Base-by-base conservation (phyloP, 1,140 invertebrate genomes). In the Calycopis cecrops region DNA sequence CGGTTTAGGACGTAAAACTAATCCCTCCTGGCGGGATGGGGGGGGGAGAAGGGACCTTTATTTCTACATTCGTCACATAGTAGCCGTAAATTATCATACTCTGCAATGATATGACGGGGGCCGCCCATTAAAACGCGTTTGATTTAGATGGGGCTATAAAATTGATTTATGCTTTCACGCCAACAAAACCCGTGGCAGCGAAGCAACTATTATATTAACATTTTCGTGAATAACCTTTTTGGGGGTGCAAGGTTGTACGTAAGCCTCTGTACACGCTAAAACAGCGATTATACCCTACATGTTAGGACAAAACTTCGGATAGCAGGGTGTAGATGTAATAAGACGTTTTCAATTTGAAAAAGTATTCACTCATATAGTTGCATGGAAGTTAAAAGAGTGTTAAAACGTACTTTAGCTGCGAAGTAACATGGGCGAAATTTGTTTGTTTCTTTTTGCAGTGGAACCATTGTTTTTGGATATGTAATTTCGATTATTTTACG, bases 111-210 rank as follows among this genome's bases (percentile, higher is more conserved):
- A 87, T 88, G 87, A 88, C 87, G 87, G 67, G 85, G 84, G 83
- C 75, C 85, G 76, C 81, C 87, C 87, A 88, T 88, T 88, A 88
- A 88, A 88, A 88, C 82, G 75, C 84, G 83, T 87, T 88, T 88
- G 87, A 88, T 88, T 88, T 88, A 88, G 87, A 88, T 87, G 82
- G 79, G 84, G 77, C 87, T 81, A 88, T 88, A 88, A 88, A 88
- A 88, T 87, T 88, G 85, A 88, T 88, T 88, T 88, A 88, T 88
- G 79, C 69, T 62, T 83, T 87, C 80, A 84, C 82, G 81, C 81
- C 77, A 85, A 87, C 84, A 84, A 87, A 86, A 83, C 79, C 81
- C 79, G 77, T 84, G 77, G 75, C 67, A 84, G 77, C 80, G 79
- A 83, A 83, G 79, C 83, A 85, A 86, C 83, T 86, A 86, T 86